A percentile compares a stretch with the other conserved stretches of the same genome.
These are phyloP conservation scores for Rallus crepitans DNA, from an alignment of 2,797 vertebrate species.

Conservation along the genomic window DNA sequence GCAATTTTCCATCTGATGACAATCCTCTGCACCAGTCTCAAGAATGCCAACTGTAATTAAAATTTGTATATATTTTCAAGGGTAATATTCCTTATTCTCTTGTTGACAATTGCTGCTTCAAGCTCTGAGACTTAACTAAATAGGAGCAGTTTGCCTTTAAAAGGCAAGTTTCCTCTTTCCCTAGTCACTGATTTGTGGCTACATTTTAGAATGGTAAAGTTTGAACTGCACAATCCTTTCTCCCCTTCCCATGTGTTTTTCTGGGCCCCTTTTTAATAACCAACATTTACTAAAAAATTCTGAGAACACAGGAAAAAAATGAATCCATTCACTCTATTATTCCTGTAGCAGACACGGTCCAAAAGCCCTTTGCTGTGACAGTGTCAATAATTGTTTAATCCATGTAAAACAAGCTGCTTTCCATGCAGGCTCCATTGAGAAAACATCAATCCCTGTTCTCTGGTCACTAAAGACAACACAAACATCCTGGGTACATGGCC, in stretches of 20 bases:
- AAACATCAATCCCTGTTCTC: not conserved
- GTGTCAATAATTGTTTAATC: constrained; percentile 65
- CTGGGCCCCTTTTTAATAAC: not conserved
- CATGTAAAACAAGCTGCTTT: constrained; percentile 56
- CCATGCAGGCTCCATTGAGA: not conserved
- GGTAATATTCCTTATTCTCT: constrained; percentile 25
- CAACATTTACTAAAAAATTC: not conserved
- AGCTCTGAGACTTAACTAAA: not conserved
- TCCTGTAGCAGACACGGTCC: not conserved
- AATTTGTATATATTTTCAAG: constrained; percentile 7
- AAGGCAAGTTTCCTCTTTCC: not conserved
- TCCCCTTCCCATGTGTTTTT: not conserved
- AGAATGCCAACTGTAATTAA: constrained; percentile 44
- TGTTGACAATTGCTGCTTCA: not conserved
- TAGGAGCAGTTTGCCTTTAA: constrained; percentile 22
- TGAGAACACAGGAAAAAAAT: not conserved
- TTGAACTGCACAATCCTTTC: not conserved
- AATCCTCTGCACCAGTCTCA: not conserved
- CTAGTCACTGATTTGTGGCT: not conserved
- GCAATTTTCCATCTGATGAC: not conserved
- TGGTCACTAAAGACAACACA: not conserved
- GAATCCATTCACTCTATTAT: not conserved
- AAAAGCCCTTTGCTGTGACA: constrained; percentile 47
- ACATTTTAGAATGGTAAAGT: not conserved
- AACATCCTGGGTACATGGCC: rapidly evolving